Evolutionary conservation across 2,888 invertebrate genomes (phyloP).

Genomic region (Drosophila austrosaltans): DNA sequence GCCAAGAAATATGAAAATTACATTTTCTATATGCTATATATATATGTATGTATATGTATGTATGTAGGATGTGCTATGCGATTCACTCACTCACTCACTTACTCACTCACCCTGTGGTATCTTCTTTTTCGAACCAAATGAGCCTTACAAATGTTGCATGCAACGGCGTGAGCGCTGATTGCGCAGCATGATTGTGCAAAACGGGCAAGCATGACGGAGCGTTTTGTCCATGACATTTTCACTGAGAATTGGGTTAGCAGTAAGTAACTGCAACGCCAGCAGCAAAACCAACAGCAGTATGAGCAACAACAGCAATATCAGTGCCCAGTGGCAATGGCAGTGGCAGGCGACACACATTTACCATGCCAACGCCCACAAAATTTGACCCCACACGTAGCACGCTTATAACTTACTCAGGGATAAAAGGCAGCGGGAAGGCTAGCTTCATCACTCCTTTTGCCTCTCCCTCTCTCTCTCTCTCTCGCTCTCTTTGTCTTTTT

Average conservation of each 20-base stretch:
- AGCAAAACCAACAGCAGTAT: not conserved
- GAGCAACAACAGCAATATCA: conserved; percentile 3
- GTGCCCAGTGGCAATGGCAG: not conserved
- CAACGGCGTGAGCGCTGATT: conserved; percentile 51
- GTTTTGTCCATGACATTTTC: conserved; percentile 56
- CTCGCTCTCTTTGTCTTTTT: not conserved
- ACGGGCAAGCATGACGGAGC: conserved; percentile 49
- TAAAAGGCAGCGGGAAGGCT: too few relatives aligned
- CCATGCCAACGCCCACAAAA: conserved; percentile 24
- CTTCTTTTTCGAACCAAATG: conserved; percentile 36
- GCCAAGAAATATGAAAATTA: conserved; percentile 54
- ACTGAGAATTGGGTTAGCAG: conserved; percentile 56
- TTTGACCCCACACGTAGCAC: conserved; percentile 40
- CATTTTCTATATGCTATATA: conserved; percentile 55
- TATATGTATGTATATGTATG: not conserved
- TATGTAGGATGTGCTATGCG: not conserved
- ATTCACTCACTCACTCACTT: not conserved
- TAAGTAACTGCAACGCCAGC: conserved; percentile 32
- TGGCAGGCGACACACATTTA: conserved; percentile 31
- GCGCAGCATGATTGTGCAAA: conserved; percentile 55
- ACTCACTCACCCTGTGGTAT: not conserved
- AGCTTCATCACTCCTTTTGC: too few relatives aligned
- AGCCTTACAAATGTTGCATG: conserved; percentile 53
- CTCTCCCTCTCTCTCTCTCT: not conserved
- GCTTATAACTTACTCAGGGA: conserved; percentile 35